These are phyloP conservation scores for human (Homo sapiens) DNA, from an alignment of 2,113 vertebrate genomes.

Conservation along the genomic window GRCh38 chr12:89977501-89978000, in stretches of 20 bases:
- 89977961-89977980: slow-evolving; percentile 47
- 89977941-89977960: slow-evolving; percentile 71
- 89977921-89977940: slow-evolving; percentile 70
- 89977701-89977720: slow-evolving; percentile 64
- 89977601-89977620: slow-evolving; percentile 30
- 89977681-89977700: slow-evolving; percentile 44
- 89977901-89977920: slow-evolving; percentile 64
- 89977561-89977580: slow-evolving; percentile 64
- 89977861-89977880: slow-evolving; percentile 72
- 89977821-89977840: slow-evolving; percentile 78
- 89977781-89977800: slow-evolving; percentile 74
- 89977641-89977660: slow-evolving; percentile 71
- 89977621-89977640: slow-evolving; percentile 75
- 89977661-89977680: slow-evolving; percentile 46
- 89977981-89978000: slow-evolving; percentile 47
- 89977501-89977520: slow-evolving; percentile 82
- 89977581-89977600: slow-evolving; percentile 65
- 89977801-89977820: slow-evolving; percentile 77
- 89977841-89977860: slow-evolving; percentile 77
- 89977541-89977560: slow-evolving; percentile 74
- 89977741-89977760: slow-evolving; percentile 72
- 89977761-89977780: slow-evolving; percentile 81
- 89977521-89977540: slow-evolving; percentile 82
- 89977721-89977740: slow-evolving; percentile 66
- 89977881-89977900: slow-evolving; percentile 72